Evolutionary conservation across 37 sponge, comb jelly and placozoan genomes (phyloP).

Genomic region (Eunapius fragilis): DNA sequence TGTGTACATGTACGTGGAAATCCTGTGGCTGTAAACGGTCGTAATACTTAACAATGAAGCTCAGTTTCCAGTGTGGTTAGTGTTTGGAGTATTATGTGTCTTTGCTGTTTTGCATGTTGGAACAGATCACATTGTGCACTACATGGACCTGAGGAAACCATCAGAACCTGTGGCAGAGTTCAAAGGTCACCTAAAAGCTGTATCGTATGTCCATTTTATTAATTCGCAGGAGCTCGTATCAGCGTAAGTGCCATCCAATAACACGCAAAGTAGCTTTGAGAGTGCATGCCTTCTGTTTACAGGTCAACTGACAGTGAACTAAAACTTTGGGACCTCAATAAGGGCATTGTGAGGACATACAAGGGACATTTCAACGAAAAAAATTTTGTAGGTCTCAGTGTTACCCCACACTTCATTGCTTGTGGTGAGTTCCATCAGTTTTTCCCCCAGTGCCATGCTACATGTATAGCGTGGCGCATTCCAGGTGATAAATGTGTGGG

Average conservation of each 20-base stretch:
- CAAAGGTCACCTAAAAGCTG: constrained; percentile 86
- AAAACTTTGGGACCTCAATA: constrained; percentile 68
- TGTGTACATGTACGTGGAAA: neutral
- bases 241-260: constrained; percentile 59
- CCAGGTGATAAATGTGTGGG: no score
- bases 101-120: no score
- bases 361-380: constrained; percentile 86
- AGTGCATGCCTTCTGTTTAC: neutral
- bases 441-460: no score
- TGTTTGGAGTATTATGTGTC: no score
- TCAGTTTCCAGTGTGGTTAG: no score
- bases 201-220: constrained; percentile 79
- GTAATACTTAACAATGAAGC: no score
- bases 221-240: constrained; percentile 63
- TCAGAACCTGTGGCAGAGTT: constrained; percentile 31
- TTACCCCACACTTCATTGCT: constrained; percentile 66
- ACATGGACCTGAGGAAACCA: constrained; percentile 69
- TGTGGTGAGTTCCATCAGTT: constrained; percentile 84
- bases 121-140: constrained; percentile 83
- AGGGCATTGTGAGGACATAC: constrained; percentile 39
- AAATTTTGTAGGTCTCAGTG: constrained; percentile 90
- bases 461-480: no score
- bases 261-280: neutral
- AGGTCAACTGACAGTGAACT: constrained; percentile 92
- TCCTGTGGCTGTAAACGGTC: no score